phyloP scores from a whole-genome alignment of 2,888 invertebrate species.

The Chymomyza amoena region DNA sequence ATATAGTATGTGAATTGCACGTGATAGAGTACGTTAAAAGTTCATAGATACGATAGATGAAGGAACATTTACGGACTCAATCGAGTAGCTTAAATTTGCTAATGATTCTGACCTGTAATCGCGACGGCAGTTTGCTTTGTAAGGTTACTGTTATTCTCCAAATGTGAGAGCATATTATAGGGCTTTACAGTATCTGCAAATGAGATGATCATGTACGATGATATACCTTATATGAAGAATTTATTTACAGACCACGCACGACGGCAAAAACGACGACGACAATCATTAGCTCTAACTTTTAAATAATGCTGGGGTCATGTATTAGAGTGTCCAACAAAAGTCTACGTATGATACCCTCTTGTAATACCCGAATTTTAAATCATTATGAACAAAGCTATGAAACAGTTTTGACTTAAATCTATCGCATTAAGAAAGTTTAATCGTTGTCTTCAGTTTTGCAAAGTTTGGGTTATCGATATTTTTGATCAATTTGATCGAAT shows the following conservation, averaged over 20 bases:
- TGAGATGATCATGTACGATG: slow-evolving; percentile 58
- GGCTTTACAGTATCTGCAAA: slow-evolving; percentile 78
- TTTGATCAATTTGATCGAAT: no score
- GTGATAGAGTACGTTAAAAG: slow-evolving; percentile 44
- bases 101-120: slow-evolving; percentile 76
- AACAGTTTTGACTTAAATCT: no score
- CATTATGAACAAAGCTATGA: no score
- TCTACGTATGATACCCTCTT: no score
- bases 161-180: slow-evolving; percentile 78
- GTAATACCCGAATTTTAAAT: no score
- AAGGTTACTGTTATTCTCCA: slow-evolving; percentile 78
- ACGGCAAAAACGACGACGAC: not conserved
- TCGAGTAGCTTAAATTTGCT: slow-evolving; percentile 28
- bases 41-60: slow-evolving; percentile 26
- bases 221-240: slow-evolving; percentile 1
- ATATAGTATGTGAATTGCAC: slow-evolving; percentile 26
- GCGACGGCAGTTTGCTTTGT: slow-evolving; percentile 77
- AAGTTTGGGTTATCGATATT: no score
- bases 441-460: no score
- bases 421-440: no score
- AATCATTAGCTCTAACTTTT: no score
- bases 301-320: no score
- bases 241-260: slow-evolving; percentile 1
- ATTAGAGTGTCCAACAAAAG: no score
- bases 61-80: slow-evolving; percentile 47